phyloP scores from a whole-genome alignment of 2,797 vertebrate species.

The Heteromormyrus szaboi region DNA sequence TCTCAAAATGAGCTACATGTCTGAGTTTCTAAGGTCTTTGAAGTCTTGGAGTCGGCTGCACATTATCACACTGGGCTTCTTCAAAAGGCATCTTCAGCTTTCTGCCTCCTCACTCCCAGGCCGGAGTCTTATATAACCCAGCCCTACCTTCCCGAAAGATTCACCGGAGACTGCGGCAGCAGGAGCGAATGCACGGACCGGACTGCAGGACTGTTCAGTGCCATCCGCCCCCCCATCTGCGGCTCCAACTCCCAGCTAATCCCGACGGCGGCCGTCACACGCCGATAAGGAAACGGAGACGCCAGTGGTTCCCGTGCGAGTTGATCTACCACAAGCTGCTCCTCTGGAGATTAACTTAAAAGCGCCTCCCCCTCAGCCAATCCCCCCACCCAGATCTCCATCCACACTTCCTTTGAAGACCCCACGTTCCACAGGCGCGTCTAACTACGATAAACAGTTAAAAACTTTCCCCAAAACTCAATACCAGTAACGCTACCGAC shows the following conservation, averaged over 20 bases:
- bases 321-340: conserved; percentile 41
- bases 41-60: conserved; percentile 40
- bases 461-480: not conserved
- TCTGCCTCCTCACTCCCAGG: conserved; percentile 30
- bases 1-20: not conserved
- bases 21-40: conserved; percentile 43
- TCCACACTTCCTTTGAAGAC: conserved; percentile 3
- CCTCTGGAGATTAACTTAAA: conserved; percentile 59
- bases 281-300: conserved; percentile 14
- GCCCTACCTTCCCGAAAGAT: not conserved
- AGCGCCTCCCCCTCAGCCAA: conserved; percentile 35
- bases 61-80: conserved; percentile 39
- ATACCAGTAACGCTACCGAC: conserved; percentile 13
- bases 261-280: not conserved
- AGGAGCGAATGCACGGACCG: conserved; percentile 4
- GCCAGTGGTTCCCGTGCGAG: not conserved
- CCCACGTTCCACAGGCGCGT: conserved; percentile 15
- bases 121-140: conserved; percentile 29
- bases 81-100: conserved; percentile 31
- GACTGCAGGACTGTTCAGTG: not conserved
- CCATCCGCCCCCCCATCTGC: not conserved
- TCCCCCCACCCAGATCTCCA: conserved; percentile 20
- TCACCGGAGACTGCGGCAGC: not conserved
- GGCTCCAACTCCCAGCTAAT: not conserved
- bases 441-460: not conserved